Conservation (phyloP, 2,888 invertebrate genomes). For the Liodrosophila aerea region DNA sequence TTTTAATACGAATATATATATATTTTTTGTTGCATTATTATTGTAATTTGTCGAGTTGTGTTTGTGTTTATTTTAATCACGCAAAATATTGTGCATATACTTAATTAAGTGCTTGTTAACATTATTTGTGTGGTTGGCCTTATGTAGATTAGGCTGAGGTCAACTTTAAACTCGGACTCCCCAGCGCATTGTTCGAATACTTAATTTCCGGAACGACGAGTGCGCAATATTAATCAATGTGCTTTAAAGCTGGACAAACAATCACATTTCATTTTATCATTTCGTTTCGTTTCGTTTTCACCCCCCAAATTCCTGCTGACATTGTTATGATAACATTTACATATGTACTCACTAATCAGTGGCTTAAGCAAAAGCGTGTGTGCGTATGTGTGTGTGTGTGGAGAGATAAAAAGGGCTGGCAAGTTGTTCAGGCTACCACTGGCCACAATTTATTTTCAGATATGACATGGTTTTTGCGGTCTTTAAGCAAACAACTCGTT, state of each 20-base stretch:
- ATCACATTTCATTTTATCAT: no score
- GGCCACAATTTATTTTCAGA: conserved; percentile 41
- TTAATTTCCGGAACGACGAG: conserved; percentile 15
- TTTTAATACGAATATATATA: no score
- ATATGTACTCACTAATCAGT: conserved; percentile 3
- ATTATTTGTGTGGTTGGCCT: conserved; percentile 54
- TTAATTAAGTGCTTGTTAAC: conserved; percentile 74
- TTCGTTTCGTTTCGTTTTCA: no score
- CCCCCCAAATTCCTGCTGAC: not conserved
- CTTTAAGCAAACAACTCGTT: conserved; percentile 68
- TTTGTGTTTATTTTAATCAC: conserved; percentile 69
- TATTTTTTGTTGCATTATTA: conserved; percentile 22
- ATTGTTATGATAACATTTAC: conserved; percentile 1
- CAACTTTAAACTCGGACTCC: conserved; percentile 4
- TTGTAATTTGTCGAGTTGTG: conserved; percentile 28
- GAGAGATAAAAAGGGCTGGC: not conserved
- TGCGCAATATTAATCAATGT: not conserved
- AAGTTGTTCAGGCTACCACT: conserved; percentile 23
- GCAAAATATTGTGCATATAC: conserved; percentile 68
- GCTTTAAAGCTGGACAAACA: not conserved
- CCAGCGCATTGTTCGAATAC: conserved; percentile 24
- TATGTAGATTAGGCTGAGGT: conserved; percentile 26
- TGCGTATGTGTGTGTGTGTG: not conserved
- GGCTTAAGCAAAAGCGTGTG: conserved; percentile 1
- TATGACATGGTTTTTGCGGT: conserved; percentile 52